A percentile compares a stretch with the other conserved stretches of the same genome.
phyloP scores from a whole-genome alignment of 2,113 vertebrate genomes.

The Semicossyphus pulcher region DNA sequence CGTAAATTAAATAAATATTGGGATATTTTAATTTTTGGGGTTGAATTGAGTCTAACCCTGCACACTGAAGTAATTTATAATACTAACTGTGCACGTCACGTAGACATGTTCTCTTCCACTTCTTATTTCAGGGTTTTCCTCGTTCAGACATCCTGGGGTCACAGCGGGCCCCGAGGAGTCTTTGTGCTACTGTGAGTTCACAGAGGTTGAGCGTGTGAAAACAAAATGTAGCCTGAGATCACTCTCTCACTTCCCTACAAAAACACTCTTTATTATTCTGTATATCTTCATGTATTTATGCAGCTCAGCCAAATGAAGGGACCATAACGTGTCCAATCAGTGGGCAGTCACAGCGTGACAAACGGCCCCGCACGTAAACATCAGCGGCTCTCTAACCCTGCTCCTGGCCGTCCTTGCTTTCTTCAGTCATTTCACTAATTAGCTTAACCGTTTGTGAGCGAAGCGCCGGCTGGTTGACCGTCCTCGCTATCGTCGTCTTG shows the following conservation, averaged over 20 bases:
- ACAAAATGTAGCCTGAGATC: constrained; percentile 44
- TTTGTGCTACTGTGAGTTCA: constrained; percentile 49
- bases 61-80: constrained; percentile 19
- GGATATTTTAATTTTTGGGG: no score
- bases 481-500: constrained; percentile 74
- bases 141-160: constrained; percentile 14
- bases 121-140: constrained; percentile 10
- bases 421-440: constrained; percentile 84
- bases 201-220: constrained; percentile 53
- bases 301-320: constrained; percentile 33
- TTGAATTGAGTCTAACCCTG: neutral
- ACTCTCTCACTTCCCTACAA: constrained; percentile 19
- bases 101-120: constrained; percentile 13
- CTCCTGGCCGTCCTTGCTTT: constrained; percentile 76
- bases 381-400: constrained; percentile 73
- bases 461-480: constrained; percentile 58
- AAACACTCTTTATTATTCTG: constrained; percentile 60
- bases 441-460: constrained; percentile 71
- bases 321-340: constrained; percentile 53
- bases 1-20: no score
- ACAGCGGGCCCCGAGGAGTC: constrained; percentile 26
- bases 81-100: constrained; percentile 33
- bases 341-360: constrained; percentile 62
- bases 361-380: constrained; percentile 59
- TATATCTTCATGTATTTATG: constrained; percentile 55